Evolutionary conservation across 2,888 invertebrate species (phyloP), one percentile per base, ranked within the genome.

Genomic region (Drosophila rellima): DNA sequence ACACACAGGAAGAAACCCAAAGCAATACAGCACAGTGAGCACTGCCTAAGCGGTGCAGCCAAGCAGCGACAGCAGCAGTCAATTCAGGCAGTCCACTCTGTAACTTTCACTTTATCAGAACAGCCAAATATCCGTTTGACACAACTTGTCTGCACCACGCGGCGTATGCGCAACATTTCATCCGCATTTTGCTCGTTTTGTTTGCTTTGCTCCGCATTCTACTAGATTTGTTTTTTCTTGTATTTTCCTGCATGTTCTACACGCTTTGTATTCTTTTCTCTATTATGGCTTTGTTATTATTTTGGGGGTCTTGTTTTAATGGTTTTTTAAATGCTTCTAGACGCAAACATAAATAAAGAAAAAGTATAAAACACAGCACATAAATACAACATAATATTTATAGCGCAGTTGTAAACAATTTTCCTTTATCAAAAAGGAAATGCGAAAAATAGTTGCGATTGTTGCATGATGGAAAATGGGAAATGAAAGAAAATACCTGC

Each of bases 111-210:
- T 8, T 8, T 37, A 17, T 37, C 8, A 17, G 15, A 37, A 2
- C 40, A 20, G 37, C 15, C 40, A 54, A 23, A n/a, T 48, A 39
- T 37, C 45, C 7, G 42, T 37, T 44, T 20, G 3, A 13, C 33
- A 47, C 23, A 20, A 33, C 47, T 45, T 61, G 35, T 37, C 54
- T 61, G 70, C 62, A 63, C 48, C 64, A 73, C 50, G 63, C 44
- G 74, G 79, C 79, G 79, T 74, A 82, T 80, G 66, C 68, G 79
- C 59, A 77, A 81, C 57, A 54, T 50, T 37, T 7, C 37, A 29
- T 4, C 26, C 26, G 3, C 17, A 7, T 31, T n/a, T 23, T 13
- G 10, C 33, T 20, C 50, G 8, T 26, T 51, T 62, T 15, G 15
- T 59, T 55, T 60, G 15, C 44, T 50, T 56, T 61, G 40, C 35